Percentiles rank a stretch among this genome's conserved stretches.
Evolutionary conservation across 2,888 invertebrate species (phyloP).

Genomic region (Agrenia bidenticulata): DNA sequence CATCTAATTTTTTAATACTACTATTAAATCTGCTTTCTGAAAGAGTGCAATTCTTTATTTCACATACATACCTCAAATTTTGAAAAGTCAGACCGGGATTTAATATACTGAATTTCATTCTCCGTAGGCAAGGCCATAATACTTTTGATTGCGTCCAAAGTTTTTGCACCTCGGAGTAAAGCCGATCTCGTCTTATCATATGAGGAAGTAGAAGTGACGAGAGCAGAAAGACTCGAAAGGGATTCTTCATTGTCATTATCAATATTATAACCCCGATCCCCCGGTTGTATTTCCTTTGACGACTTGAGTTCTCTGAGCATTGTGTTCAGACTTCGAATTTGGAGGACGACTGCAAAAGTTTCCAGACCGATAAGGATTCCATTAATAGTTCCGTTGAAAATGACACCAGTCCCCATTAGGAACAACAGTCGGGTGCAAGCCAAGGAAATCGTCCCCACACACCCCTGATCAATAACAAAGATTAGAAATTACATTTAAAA

Average conservation of each 20-base stretch:
- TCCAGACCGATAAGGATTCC: not conserved
- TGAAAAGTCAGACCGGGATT: not conserved
- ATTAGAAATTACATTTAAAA: not conserved
- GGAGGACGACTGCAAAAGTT: not conserved
- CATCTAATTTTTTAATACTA: no score
- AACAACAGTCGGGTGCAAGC: not conserved
- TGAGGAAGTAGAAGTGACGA: not conserved
- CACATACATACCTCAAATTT: slow-evolving; percentile 6
- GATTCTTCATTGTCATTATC: not conserved
- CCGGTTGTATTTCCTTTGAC: not conserved
- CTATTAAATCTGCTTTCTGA: no score
- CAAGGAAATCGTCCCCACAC: not conserved
- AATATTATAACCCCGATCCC: not conserved
- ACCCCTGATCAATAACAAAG: no score
- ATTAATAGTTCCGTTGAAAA: not conserved
- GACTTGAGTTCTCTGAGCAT: not conserved
- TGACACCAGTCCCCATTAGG: not conserved
- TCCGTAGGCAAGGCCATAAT: slow-evolving; percentile 4
- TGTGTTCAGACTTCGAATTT: slow-evolving; percentile 9
- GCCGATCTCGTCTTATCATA: no score
- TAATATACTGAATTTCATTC: slow-evolving; percentile 11
- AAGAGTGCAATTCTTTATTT: no score
- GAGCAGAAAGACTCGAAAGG: not conserved
- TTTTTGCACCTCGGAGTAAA: not conserved
- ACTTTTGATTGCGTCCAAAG: not conserved